Base-by-base conservation (phyloP, 35 echinoderm and acorn worm species). In the Anneissia japonica region DNA sequence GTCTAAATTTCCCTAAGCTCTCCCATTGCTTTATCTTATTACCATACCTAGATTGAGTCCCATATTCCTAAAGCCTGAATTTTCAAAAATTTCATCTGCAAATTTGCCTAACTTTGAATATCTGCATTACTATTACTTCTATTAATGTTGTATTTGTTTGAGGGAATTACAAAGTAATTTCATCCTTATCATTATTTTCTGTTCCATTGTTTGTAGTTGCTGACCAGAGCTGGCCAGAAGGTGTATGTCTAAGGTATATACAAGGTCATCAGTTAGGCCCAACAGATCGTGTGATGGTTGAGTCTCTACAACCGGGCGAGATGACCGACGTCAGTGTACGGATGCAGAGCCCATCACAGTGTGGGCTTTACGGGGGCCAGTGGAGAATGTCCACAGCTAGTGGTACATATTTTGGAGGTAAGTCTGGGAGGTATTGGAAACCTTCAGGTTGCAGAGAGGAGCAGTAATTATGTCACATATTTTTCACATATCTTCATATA, bases 401-500 rank as follows among this genome's bases (percentile, higher is more conserved):
- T 32, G 96, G 96, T 35, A 80, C 89, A 37, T 99, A 91, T 75
- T 99, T 94, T 90, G 96, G 96, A 80, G 96, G 96, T 99, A 39
- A 83, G 80, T n/a, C n/a, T n/a, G n/a, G n/a, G n/a, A n/a, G n/a
- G n/a, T n/a, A n/a, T n/a, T n/a, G n/a, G n/a, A n/a, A n/a, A n/a
- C n/a, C n/a, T n/a, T n/a, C n/a, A n/a, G n/a, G n/a, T n/a, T n/a
- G n/a, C n/a, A n/a, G n/a, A n/a, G n/a, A n/a, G n/a, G n/a, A n/a
- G n/a, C n/a, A n/a, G n/a, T n/a, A n/a, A n/a, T n/a, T n/a, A n/a
- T n/a, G n/a, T n/a, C n/a, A n/a, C n/a, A n/a, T n/a, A n/a, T n/a
- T n/a, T n/a, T n/a, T n/a, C n/a, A n/a, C n/a, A n/a, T n/a, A n/a
- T n/a, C n/a, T n/a, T n/a, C n/a, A n/a, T n/a, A n/a, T n/a, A n/a